Conservation (phyloP, 2,113 vertebrate genomes). For the Strix aluco region DNA sequence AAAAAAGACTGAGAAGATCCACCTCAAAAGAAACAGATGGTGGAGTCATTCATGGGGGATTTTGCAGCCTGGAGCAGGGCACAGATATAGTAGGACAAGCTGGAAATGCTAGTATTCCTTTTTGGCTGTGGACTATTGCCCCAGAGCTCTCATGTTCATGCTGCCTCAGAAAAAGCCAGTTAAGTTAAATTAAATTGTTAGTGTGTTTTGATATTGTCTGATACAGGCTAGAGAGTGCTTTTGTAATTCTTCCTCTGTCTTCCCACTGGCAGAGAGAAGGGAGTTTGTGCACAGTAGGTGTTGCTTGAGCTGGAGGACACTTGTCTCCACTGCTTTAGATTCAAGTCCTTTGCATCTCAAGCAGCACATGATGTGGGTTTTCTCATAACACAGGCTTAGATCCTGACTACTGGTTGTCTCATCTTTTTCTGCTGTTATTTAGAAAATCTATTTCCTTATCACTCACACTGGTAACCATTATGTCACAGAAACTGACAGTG, state of each 20-base stretch:
- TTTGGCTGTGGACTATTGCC: background rate
- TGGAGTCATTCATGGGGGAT: background rate
- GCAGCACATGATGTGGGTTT: background rate
- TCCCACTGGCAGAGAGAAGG: background rate
- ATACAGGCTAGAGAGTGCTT: background rate
- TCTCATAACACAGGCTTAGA: background rate
- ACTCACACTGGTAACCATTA: background rate
- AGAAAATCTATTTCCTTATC: background rate
- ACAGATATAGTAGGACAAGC: background rate
- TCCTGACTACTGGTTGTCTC: background rate
- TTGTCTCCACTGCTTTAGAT: background rate
- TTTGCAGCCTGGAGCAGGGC: background rate
- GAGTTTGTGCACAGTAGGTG: background rate
- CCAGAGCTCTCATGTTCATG: background rate
- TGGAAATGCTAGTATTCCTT: background rate
- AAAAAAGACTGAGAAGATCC: background rate
- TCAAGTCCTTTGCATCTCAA: background rate
- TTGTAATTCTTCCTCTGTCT: background rate
- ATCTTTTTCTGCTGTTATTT: background rate
- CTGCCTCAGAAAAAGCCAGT: background rate
- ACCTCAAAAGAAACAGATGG: background rate
- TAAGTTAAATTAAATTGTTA: background rate
- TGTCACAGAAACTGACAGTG: background rate
- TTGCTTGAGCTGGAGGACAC: background rate
- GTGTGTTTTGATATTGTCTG: background rate